A percentile compares a stretch with the other conserved stretches of the same genome.
These are phyloP conservation scores for Phyllotis vaccarum DNA, from an alignment of 2,797 vertebrate genomes.

Conservation along the genomic window DNA sequence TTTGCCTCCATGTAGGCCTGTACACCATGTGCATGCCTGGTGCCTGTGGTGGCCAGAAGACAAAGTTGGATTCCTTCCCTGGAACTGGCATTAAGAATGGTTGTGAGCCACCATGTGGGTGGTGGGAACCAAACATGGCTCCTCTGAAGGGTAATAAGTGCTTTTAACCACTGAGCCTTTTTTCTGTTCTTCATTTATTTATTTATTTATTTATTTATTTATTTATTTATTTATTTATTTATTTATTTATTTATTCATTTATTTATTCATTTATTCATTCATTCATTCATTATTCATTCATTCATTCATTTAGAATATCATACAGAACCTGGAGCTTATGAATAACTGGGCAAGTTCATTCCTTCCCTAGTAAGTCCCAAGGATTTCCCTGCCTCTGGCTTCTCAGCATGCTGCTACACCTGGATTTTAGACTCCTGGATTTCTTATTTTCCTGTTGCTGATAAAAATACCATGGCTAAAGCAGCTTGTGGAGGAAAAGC, in stretches of 20 bases:
- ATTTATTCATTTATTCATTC: too few relatives aligned
- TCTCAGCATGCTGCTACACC: neutral
- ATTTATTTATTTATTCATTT: too few relatives aligned
- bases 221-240: too few relatives aligned
- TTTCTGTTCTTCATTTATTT: neutral
- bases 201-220: too few relatives aligned
- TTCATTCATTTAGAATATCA: too few relatives aligned
- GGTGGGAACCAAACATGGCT: too few relatives aligned
- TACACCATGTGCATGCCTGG: neutral
- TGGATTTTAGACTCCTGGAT: neutral
- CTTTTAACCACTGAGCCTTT: neutral
- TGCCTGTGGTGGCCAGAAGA: neutral
- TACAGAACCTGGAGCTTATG: neutral
- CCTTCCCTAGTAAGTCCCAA: neutral
- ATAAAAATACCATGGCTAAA: too few relatives aligned
- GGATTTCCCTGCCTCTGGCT: neutral
- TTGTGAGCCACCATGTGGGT: too few relatives aligned
- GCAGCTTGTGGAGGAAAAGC: neutral
- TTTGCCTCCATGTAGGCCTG: neutral
- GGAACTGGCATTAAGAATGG: neutral
- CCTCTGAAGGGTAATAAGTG: too few relatives aligned
- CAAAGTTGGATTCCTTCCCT: neutral
- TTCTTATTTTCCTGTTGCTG: neutral
- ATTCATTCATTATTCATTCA: too few relatives aligned
- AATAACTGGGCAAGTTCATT: neutral